Conservation (phyloP, 2,113 vertebrate genomes). For the Cettia cetti region DNA sequence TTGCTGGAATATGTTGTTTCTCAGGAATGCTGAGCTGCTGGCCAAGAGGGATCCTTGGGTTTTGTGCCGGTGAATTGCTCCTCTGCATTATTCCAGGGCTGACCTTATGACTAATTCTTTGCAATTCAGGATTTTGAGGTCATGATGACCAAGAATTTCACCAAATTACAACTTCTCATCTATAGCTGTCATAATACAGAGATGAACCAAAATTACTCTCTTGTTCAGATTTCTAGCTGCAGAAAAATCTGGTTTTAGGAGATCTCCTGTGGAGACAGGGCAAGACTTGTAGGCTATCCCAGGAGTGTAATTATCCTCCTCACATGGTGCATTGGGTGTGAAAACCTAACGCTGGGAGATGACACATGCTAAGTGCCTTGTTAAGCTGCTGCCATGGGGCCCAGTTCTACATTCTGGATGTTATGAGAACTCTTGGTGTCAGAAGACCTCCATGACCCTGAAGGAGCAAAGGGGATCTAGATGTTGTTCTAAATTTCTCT, state of each 20-base stretch:
- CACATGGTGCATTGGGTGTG: neutral
- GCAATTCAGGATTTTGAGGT: neutral
- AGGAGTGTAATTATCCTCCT: slow-evolving; percentile 26
- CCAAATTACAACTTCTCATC: neutral
- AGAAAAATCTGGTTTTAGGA: neutral
- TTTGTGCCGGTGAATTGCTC: neutral
- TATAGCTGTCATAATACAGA: neutral
- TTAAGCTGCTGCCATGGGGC: slow-evolving; percentile 1
- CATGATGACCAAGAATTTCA: neutral
- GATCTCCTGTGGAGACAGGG: neutral
- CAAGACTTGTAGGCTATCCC: neutral
- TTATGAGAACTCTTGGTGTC: neutral
- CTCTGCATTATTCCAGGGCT: neutral
- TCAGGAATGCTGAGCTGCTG: slow-evolving; percentile 34
- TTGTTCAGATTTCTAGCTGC: neutral
- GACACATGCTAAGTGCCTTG: neutral
- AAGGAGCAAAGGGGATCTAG: neutral
- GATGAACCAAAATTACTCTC: neutral
- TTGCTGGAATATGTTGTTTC: slow-evolving; percentile 4
- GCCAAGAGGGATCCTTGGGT: neutral
- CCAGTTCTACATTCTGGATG: neutral
- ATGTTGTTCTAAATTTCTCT: neutral
- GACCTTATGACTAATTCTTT: neutral
- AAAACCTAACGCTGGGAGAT: slow-evolving; percentile 20
- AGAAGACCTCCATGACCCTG: neutral